These are phyloP conservation scores for Ellobium chinense DNA, from an alignment of 2,888 invertebrate species.

Conservation along the genomic window DNA sequence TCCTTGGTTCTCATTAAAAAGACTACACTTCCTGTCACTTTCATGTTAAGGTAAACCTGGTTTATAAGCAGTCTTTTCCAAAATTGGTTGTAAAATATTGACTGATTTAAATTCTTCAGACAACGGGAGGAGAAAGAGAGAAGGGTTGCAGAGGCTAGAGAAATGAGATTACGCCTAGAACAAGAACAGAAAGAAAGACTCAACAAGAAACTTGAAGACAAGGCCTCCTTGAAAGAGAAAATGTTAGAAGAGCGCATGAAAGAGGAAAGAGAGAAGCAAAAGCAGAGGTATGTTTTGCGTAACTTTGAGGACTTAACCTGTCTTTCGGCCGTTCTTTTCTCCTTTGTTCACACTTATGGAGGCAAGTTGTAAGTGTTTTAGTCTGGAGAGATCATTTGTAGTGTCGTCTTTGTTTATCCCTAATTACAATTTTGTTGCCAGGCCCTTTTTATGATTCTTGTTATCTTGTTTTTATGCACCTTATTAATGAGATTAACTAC, in stretches of 20 bases:
- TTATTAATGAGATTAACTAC: too few species aligned
- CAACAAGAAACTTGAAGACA: conserved; percentile 54
- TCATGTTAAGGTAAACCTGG: too few species aligned
- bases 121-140: conserved; percentile 63
- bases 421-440: too few species aligned
- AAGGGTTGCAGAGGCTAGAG: conserved; percentile 58
- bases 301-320: too few species aligned
- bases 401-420: too few species aligned
- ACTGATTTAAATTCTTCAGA: conserved; percentile 44
- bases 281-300: too few species aligned
- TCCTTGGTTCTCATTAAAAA: too few species aligned
- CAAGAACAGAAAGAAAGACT: conserved; percentile 58
- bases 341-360: neutral
- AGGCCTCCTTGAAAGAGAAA: conserved; percentile 55
- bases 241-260: conserved; percentile 56
- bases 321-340: neutral
- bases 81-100: neutral
- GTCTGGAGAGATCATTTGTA: too few species aligned
- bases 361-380: neutral
- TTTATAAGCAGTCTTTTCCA: too few species aligned
- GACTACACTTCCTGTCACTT: too few species aligned
- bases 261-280: conserved; percentile 52
- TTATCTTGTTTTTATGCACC: too few species aligned
- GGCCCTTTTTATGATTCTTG: too few species aligned
- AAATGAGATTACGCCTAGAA: conserved; percentile 52